Evolutionary conservation across 2,888 invertebrate species (phyloP).

Genomic region (Oxycera nigricornis): DNA sequence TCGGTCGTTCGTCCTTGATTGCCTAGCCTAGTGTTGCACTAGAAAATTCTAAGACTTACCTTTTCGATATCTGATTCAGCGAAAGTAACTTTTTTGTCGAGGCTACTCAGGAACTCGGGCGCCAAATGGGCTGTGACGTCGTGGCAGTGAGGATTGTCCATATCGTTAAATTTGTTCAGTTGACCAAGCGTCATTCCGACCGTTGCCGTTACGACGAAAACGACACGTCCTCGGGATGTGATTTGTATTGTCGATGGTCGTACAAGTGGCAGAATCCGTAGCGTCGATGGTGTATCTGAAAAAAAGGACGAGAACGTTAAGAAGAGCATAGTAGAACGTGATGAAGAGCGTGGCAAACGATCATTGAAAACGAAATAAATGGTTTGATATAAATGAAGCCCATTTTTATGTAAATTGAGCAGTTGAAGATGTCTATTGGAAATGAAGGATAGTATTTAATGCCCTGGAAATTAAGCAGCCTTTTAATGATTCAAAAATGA

Average conservation of each 20-base stretch:
- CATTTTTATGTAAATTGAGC: constrained; percentile 10
- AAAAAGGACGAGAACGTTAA: not conserved
- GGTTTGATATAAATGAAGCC: constrained; percentile 21
- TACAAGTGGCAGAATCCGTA: constrained; percentile 64
- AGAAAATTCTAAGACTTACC: constrained; percentile 56
- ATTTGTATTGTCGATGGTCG: constrained; percentile 65
- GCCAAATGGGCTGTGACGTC: constrained; percentile 64
- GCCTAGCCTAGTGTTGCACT: not conserved
- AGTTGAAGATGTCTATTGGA: not conserved
- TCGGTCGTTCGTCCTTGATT: not conserved
- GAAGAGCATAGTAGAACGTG: not conserved
- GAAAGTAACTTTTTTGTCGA: constrained; percentile 61
- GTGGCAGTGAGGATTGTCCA: constrained; percentile 40
- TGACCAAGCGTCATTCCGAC: constrained; percentile 36
- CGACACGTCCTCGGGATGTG: constrained; percentile 66
- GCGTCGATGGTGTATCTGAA: constrained; percentile 51
- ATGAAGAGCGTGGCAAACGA: not conserved
- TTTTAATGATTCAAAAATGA: no score
- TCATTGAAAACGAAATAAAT: constrained; percentile 8
- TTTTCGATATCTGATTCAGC: constrained; percentile 68
- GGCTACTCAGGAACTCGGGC: constrained; percentile 63
- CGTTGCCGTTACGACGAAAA: constrained; percentile 45
- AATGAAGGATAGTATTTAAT: no score
- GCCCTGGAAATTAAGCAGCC: no score
- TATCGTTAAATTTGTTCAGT: constrained; percentile 44